These are phyloP conservation scores for Sanderia malayensis DNA, from an alignment of 30 jellyfish, hydroid and myxozoan species.

Conservation along the genomic window DNA sequence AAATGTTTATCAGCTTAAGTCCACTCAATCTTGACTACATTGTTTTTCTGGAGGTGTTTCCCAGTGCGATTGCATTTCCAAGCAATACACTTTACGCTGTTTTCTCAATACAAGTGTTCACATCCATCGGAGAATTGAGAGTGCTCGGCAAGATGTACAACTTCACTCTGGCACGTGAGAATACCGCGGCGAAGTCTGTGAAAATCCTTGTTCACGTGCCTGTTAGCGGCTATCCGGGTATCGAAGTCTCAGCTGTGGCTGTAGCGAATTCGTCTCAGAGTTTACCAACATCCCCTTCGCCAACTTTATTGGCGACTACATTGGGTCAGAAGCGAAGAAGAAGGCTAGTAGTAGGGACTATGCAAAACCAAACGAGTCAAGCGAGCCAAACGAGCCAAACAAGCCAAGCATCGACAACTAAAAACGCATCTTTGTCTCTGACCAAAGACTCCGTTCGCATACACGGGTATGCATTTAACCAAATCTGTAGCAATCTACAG, in stretches of 20 bases:
- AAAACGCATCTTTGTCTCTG: constrained; percentile 5
- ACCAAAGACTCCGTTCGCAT: constrained; percentile 13
- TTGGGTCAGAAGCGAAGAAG: background rate
- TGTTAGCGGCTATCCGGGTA: background rate
- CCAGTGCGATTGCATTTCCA: constrained; percentile 6
- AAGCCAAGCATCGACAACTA: background rate
- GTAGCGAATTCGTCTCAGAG: background rate
- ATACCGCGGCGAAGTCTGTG: background rate
- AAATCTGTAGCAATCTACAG: constrained; percentile 29
- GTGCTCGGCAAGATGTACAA: constrained; percentile 9
- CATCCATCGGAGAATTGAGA: background rate
- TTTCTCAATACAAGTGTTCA: constrained; percentile 14
- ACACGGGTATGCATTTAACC: constrained; percentile 3
- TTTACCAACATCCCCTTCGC: constrained; percentile 1
- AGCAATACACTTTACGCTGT: constrained; percentile 4
- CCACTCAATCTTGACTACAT: background rate
- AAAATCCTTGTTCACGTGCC: constrained; percentile 35
- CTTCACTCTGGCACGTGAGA: constrained; percentile 9
- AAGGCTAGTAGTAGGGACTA: background rate
- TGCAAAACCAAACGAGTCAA: background rate
- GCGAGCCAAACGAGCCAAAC: background rate
- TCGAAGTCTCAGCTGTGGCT: constrained; percentile 35
- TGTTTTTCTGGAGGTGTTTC: constrained; percentile 20
- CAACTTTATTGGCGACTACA: constrained; percentile 7
- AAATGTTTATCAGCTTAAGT: background rate